Percentiles rank a stretch among this genome's conserved stretches.
phyloP scores from a whole-genome alignment of 2,113 vertebrate genomes.

The Halichoerus grypus region DNA sequence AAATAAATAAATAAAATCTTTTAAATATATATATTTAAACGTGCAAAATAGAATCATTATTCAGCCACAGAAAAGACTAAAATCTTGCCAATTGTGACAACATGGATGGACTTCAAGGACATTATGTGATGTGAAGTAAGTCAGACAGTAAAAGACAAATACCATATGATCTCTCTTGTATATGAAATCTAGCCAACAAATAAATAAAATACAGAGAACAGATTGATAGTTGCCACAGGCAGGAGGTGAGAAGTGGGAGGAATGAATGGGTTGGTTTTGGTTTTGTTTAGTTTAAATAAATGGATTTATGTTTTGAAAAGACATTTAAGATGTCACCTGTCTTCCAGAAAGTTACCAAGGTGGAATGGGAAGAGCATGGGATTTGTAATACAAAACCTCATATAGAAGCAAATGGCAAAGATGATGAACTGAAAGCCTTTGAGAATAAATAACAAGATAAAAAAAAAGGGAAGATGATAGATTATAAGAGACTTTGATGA shows the following conservation, averaged over 20 bases:
- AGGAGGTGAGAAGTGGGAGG: not conserved
- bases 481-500: not conserved
- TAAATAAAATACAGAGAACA: not conserved
- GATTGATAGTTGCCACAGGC: not conserved
- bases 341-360: not conserved
- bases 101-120: not conserved
- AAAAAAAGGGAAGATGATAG: not conserved
- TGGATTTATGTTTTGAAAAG: not conserved
- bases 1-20: not conserved
- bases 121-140: not conserved
- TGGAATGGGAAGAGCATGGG: not conserved
- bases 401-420: not conserved
- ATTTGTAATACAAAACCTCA: not conserved
- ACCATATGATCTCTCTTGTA: not conserved
- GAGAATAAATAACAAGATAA: not conserved
- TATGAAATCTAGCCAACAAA: not conserved
- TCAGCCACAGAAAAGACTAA: not conserved
- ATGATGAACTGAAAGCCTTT: not conserved
- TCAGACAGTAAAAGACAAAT: not conserved
- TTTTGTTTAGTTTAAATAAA: not conserved
- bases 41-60: not conserved
- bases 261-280: not conserved
- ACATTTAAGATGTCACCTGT: not conserved
- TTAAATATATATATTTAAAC: too few species aligned
- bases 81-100: not conserved